Conservation (phyloP, 2,888 invertebrate species). For the Leptopilina drosophilae region DNA sequence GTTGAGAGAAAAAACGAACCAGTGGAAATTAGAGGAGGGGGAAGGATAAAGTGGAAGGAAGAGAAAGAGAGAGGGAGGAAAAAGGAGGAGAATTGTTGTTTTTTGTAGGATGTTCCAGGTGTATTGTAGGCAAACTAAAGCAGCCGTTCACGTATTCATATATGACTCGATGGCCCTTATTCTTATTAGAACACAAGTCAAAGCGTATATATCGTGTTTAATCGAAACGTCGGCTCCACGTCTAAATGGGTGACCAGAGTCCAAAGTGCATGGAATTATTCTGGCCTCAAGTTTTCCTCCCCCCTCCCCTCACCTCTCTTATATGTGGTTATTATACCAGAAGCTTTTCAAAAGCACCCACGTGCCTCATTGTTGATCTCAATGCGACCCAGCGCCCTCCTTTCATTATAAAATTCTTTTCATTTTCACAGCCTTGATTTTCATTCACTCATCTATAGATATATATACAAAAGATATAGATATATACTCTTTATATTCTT, state of each 20-base stretch:
- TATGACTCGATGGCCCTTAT: constrained; percentile 35
- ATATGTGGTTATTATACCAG: constrained; percentile 12
- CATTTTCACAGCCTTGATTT: constrained; percentile 3
- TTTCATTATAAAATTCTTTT: constrained; percentile 18
- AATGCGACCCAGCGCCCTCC: constrained; percentile 29
- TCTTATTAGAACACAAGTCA: constrained; percentile 31
- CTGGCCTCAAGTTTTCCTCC: constrained; percentile 27
- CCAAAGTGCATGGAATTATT: constrained; percentile 14
- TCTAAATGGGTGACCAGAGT: constrained; percentile 32
- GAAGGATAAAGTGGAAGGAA: constrained; percentile 37
- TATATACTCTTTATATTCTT: neutral
- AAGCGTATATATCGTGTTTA: constrained; percentile 8
- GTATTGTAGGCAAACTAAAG: constrained; percentile 50
- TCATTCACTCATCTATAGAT: constrained; percentile 2
- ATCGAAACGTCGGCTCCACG: constrained; percentile 19
- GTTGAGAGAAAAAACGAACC: neutral
- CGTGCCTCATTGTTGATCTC: constrained; percentile 33
- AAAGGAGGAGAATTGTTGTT: constrained; percentile 36
- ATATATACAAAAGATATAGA: neutral
- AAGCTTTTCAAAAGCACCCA: constrained; percentile 26
- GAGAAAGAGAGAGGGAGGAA: constrained; percentile 18
- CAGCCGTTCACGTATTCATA: constrained; percentile 49
- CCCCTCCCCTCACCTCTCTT: neutral
- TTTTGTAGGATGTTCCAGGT: constrained; percentile 55
- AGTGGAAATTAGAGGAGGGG: neutral